These are phyloP conservation scores for Epizoanthus rinbou DNA, from an alignment of 92 coral and sea anemone genomes.

Conservation along the genomic window DNA sequence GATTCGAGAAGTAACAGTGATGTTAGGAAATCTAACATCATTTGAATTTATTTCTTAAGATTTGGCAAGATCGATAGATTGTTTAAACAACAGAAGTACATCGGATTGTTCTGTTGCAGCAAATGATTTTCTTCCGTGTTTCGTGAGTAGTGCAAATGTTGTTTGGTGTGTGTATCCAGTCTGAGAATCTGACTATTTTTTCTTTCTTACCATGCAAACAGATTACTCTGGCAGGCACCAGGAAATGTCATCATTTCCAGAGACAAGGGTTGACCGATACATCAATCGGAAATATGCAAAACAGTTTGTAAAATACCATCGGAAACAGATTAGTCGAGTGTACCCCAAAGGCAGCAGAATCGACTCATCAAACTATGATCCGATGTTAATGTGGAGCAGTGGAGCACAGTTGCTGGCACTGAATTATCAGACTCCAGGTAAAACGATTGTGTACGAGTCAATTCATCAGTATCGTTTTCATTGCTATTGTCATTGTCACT, in stretches of 20 bases:
- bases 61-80: no score
- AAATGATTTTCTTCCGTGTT: no score
- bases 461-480: neutral
- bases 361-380: conserved; percentile 98
- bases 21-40: no score
- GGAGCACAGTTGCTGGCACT: conserved; percentile 96
- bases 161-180: no score
- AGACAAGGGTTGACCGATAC: conserved; percentile 89
- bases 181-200: neutral
- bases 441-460: neutral
- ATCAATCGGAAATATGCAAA: conserved; percentile 65
- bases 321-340: conserved; percentile 93
- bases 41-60: no score
- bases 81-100: no score
- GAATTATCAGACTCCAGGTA: conserved; percentile 98
- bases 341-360: conserved; percentile 98
- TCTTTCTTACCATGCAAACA: conserved; percentile 5
- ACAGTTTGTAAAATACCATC: conserved; percentile 89
- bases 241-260: conserved; percentile 99
- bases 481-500: no score
- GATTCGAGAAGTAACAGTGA: no score
- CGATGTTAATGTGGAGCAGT: conserved; percentile 89
- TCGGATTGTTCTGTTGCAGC: no score
- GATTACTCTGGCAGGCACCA: conserved; percentile 75
- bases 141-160: no score